Conservation (phyloP, 2,113 vertebrate species). For the Alexandromys fortis region DNA sequence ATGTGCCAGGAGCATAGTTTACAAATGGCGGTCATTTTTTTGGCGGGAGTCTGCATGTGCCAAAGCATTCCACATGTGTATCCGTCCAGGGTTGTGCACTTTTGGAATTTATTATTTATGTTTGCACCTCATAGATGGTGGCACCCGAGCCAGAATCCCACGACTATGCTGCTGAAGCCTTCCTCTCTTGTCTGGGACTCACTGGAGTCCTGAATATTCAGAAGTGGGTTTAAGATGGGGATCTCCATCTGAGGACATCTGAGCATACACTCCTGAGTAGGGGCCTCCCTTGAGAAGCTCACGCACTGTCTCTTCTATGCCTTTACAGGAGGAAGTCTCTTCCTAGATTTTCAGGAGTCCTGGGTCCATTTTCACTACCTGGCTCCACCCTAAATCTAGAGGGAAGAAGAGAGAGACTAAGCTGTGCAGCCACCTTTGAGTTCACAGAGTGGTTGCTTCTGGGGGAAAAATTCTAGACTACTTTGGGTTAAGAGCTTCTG, state of each 20-base stretch:
- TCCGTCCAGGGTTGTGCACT: not conserved
- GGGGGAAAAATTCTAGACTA: not conserved
- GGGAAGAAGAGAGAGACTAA: not conserved
- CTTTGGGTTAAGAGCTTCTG: not conserved
- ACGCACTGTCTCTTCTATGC: not conserved
- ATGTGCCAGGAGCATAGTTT: not conserved
- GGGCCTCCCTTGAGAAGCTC: not conserved
- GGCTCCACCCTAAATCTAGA: not conserved
- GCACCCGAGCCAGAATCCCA: not conserved
- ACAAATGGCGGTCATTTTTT: not conserved
- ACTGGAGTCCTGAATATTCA: not conserved
- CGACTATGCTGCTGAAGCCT: not conserved
- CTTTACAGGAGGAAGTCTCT: too few relatives aligned
- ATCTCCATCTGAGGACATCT: not conserved
- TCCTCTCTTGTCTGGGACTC: not conserved
- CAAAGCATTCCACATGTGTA: not conserved
- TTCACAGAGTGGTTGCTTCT: not conserved
- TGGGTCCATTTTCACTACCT: not conserved
- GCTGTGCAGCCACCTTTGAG: not conserved
- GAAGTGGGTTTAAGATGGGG: not conserved
- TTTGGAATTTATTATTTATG: conserved; percentile 19
- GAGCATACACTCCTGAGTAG: not conserved
- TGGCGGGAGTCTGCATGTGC: not conserved
- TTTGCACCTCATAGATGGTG: conserved; percentile 4
- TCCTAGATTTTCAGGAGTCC: not conserved